These are phyloP conservation scores for Proisotoma minuta DNA, from an alignment of 2,888 invertebrate genomes.

Conservation along the genomic window DNA sequence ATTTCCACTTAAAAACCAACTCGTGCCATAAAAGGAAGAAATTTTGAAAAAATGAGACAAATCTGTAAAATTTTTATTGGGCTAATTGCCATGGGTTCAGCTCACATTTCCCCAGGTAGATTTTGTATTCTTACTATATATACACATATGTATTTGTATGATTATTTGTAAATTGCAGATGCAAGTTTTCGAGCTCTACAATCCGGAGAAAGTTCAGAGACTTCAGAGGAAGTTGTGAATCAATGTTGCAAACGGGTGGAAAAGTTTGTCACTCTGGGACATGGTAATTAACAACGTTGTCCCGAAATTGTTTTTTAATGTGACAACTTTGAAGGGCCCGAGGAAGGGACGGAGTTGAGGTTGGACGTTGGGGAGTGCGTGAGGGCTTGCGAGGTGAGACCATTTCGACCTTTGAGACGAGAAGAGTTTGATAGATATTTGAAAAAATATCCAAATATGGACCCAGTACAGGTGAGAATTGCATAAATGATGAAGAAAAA, in stretches of 20 bases:
- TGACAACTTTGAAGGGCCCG: constrained; percentile 26
- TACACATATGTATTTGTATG: too few species aligned
- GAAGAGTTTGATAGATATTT: constrained; percentile 44
- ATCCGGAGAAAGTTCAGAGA: constrained; percentile 43
- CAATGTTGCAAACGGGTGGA: constrained; percentile 45
- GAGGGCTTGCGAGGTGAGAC: constrained; percentile 30
- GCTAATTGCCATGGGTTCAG: too few species aligned
- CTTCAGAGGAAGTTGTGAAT: constrained; percentile 43
- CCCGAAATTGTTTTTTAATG: neutral
- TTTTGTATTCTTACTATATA: too few species aligned
- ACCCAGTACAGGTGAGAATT: constrained; percentile 42
- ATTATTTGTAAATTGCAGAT: too few species aligned
- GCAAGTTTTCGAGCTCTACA: constrained; percentile 36
- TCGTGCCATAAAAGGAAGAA: too few species aligned
- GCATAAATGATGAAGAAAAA: too few species aligned
- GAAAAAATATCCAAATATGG: constrained; percentile 41
- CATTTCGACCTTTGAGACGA: constrained; percentile 34
- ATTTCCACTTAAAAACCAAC: too few species aligned
- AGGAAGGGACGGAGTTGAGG: constrained; percentile 35
- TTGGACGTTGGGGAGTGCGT: constrained; percentile 43
- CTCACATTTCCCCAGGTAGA: too few species aligned
- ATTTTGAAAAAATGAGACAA: too few species aligned
- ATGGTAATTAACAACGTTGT: constrained; percentile 43
- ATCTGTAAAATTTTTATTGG: too few species aligned
- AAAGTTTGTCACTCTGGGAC: constrained; percentile 44